Base-by-base conservation (phyloP, 1,140 invertebrate genomes). In the Drosophila albomicans region DNA sequence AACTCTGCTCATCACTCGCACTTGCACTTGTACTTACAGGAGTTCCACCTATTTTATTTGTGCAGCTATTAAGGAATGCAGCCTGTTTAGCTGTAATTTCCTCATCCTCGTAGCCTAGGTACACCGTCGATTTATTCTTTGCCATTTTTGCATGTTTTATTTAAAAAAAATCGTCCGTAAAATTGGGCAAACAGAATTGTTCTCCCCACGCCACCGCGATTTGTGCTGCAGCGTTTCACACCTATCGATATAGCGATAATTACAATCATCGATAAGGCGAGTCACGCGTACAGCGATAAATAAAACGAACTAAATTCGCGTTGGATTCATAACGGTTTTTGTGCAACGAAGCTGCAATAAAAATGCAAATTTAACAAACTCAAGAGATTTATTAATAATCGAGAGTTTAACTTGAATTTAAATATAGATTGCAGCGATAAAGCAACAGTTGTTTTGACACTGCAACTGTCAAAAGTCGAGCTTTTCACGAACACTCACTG, bases 41-140 rank as follows among this genome's bases (percentile, higher is more conserved):
- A 46, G 56, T 93, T 64, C 96, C 96, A 72, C 96, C 96, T 73
- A 96, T 94, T 94, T 96, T 96, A 82, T 96, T 96, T 11, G 94
- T 94, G 15, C 93, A 94, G 81, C 94, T 96, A 86, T 94, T 94
- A n/a, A 96, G 93, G 59, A 93, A 84, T 15, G 91, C 88, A 46
- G 93, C 94, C 92, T 95, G 92, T 91, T 96, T 96, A 30, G 95
- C 95, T 30, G 93, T 94, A 54, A 96, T 93, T 69, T 91, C 92
- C 91, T 96, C 96, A 91, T 96, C 96, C 81, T 96, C 95, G 78
- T 94, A 96, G 41, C 96, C 96, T 57, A 96, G 90, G 64, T 95
- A 94, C 64, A 96, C 94, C 76, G 92, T 94, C 15, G 91, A 79
- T 59, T 91, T 91, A 87, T 93, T 93, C 75, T 92, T 92, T 16